phyloP scores from a whole-genome alignment of 2,888 invertebrate genomes.

The Carabus problematicus region DNA sequence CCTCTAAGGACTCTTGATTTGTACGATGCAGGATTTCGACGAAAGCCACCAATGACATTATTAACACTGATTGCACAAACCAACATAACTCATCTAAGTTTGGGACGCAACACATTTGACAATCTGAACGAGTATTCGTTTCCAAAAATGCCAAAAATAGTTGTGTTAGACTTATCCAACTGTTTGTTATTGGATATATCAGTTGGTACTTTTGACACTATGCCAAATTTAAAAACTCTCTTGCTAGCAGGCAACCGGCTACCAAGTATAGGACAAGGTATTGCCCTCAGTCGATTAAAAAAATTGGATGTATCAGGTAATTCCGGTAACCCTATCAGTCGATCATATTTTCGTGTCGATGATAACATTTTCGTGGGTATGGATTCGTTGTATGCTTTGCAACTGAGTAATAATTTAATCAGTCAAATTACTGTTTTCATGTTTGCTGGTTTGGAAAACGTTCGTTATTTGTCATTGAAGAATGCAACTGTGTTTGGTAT shows the following conservation, averaged over 20 bases:
- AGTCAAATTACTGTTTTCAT: conserved; percentile 62
- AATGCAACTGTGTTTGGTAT: conserved; percentile 64
- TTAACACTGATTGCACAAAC: conserved; percentile 63
- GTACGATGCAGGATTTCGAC: conserved; percentile 64
- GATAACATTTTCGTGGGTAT: conserved; percentile 62
- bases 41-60: conserved; percentile 60
- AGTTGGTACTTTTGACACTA: conserved; percentile 60
- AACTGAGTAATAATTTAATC: conserved; percentile 64
- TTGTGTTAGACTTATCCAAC: conserved; percentile 64
- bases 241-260: conserved; percentile 64
- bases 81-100: conserved; percentile 60
- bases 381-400: conserved; percentile 60
- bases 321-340: conserved; percentile 58
- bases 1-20: conserved; percentile 61
- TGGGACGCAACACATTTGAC: conserved; percentile 67
- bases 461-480: conserved; percentile 62
- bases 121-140: conserved; percentile 61
- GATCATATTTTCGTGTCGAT: conserved; percentile 63
- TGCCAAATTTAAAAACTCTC: conserved; percentile 64
- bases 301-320: conserved; percentile 64
- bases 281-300: conserved; percentile 61
- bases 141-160: conserved; percentile 64
- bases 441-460: conserved; percentile 62
- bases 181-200: conserved; percentile 62
- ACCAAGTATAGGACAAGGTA: conserved; percentile 62